Percentiles rank a stretch among this genome's conserved stretches.
Evolutionary conservation across 2,888 invertebrate genomes (phyloP).

Genomic region (Pammene fasciana): DNA sequence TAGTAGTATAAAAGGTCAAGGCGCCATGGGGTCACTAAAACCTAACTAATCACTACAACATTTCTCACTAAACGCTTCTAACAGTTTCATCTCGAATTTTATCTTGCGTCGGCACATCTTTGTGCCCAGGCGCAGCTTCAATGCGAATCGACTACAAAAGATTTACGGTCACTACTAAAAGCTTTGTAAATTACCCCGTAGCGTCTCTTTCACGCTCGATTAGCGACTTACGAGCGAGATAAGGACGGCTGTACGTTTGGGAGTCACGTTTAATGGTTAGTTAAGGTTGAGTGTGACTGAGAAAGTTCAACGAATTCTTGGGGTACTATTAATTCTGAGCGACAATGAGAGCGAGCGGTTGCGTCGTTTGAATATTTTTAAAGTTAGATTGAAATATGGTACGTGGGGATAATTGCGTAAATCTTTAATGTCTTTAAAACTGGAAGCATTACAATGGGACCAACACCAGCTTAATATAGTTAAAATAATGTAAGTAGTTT

Average conservation of each 20-base stretch:
- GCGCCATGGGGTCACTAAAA: constrained; percentile 19
- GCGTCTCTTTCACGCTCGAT: constrained; percentile 53
- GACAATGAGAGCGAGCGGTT: constrained; percentile 34
- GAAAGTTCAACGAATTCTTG: constrained; percentile 42
- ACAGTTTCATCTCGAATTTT: constrained; percentile 35
- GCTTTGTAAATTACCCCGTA: constrained; percentile 64
- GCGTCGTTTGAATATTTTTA: constrained; percentile 26
- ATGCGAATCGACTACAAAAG: constrained; percentile 66
- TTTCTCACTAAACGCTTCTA: constrained; percentile 13
- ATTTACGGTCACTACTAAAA: constrained; percentile 69
- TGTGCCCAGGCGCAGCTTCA: constrained; percentile 64
- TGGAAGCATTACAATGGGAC: too few species aligned
- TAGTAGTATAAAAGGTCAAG: background rate
- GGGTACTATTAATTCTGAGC: constrained; percentile 38
- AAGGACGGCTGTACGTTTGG: constrained; percentile 43
- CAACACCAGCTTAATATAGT: too few species aligned
- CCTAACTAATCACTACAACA: background rate
- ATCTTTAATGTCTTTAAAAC: too few species aligned
- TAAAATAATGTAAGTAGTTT: too few species aligned
- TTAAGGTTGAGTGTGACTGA: constrained; percentile 42
- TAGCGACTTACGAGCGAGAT: constrained; percentile 43
- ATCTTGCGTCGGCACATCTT: constrained; percentile 55
- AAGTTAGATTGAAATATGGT: constrained; percentile 22
- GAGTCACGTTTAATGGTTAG: constrained; percentile 38
- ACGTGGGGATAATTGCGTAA: background rate